Evolutionary conservation across 2,797 vertebrate genomes (phyloP), one percentile per base, ranked within the genome.

Genomic region (Ceryle rudis): DNA sequence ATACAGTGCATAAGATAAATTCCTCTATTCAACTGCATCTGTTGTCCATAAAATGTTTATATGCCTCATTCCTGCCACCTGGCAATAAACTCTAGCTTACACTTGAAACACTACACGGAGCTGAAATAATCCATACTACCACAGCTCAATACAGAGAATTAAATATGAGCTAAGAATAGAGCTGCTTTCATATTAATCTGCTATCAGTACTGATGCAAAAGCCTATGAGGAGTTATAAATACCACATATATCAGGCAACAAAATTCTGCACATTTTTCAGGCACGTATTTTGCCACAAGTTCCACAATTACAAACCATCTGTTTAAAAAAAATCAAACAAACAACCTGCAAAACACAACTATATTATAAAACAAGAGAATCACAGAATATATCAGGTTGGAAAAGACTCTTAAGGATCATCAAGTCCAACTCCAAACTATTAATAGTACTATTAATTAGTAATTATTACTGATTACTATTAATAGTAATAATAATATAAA

Each of bases 21-120:
- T 77, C 77, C 75, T 95, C 58, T 57, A 95, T 96, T 97, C 95
- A 94, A 97, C 97, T 96, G 94, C 97, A 98, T 97, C 97, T 98
- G 97, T 97, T 97, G 95, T 89, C 91, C 96, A 97, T 97, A 97
- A 98, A 98, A 96, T 92, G 94, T 97, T 98, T 97, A 97, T 97
- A 93, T 14, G 89, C 86, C 80, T 97, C 94, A 94, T 95, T 94
- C 89, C 90, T 97, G 93, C 93, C 97, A 98, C 96, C 96, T 97
- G 97, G 96, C 93, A 98, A 95, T 96, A 97, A 97, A 97, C 47
- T 86, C 54, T 70, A 97, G 92, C 83, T 97, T 95, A 93, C 37
- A 95, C 60, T 95, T 96, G 92, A 96, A 97, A 97, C 81, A 97
- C 81, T 93, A 86, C 93, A 91, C 31, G 0, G 81, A 93, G 80